Evolutionary conservation across 2,113 vertebrate genomes (phyloP).

Genomic region (Archilochus colubris): DNA sequence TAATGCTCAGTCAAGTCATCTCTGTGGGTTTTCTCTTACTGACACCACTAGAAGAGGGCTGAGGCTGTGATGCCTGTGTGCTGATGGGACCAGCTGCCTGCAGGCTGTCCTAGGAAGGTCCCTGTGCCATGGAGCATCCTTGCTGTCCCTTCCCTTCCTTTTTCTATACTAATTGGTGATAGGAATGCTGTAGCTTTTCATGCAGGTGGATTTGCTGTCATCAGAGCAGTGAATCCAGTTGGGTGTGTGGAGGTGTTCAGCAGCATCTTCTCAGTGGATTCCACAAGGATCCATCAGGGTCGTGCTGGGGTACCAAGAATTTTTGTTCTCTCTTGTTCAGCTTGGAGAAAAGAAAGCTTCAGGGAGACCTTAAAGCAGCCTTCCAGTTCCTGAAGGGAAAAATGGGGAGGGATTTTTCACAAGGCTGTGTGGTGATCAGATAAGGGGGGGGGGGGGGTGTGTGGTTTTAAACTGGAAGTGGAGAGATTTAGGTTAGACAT

Average conservation of each 20-base stretch:
- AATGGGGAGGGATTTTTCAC: too few species aligned
- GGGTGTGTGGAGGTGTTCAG: background rate
- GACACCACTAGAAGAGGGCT: background rate
- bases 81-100: too few species aligned
- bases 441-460: too few species aligned
- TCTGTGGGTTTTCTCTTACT: background rate
- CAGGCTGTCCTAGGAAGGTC: background rate
- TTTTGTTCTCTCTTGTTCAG: too few species aligned
- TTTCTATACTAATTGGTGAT: fast-evolving
- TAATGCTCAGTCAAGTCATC: background rate
- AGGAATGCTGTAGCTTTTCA: background rate
- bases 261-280: background rate
- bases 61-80: fast-evolving
- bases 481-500: too few species aligned
- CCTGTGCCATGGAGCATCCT: background rate
- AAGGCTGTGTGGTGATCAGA: too few species aligned
- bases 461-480: too few species aligned
- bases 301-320: background rate
- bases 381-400: too few species aligned
- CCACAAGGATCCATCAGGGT: too few species aligned
- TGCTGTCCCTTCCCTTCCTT: background rate
- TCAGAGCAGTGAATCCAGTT: background rate
- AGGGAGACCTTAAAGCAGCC: too few species aligned
- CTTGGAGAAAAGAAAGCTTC: too few species aligned
- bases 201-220: fast-evolving